Evolutionary conservation across 2,113 vertebrate species (phyloP).

Genomic region (Hypomesus transpacificus): DNA sequence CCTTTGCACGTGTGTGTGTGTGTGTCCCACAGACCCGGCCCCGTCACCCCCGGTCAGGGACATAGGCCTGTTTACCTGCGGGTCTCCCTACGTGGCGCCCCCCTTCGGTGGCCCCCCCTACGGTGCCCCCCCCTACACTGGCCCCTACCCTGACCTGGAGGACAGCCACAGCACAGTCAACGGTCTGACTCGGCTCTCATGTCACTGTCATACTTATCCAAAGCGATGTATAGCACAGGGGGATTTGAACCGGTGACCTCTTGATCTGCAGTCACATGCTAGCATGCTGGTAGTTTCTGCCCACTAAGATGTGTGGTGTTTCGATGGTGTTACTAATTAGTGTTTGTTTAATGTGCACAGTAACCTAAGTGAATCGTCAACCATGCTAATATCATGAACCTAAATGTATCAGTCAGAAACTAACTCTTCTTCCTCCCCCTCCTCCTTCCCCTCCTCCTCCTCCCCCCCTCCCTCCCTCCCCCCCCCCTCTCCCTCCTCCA

Average conservation of each 20-base stretch:
- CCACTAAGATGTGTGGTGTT: too few relatives aligned
- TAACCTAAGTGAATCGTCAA: not conserved
- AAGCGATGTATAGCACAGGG: too few relatives aligned
- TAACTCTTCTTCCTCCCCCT: not conserved
- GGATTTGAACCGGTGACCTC: too few relatives aligned
- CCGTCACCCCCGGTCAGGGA: constrained; percentile 89
- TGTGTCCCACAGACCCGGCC: constrained; percentile 74
- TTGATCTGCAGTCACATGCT: too few relatives aligned
- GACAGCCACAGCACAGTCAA: constrained; percentile 69
- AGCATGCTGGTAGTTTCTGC: too few relatives aligned
- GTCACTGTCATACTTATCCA: not conserved
- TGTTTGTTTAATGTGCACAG: too few relatives aligned
- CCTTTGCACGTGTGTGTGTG: constrained; percentile 10
- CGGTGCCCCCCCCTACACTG: not conserved
- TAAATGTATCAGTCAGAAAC: not conserved
- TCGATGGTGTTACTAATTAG: too few relatives aligned
- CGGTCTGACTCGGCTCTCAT: constrained; percentile 58
- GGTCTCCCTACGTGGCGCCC: constrained; percentile 48
- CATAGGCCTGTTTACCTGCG: constrained; percentile 76
- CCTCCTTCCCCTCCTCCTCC: not conserved
- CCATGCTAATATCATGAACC: not conserved
- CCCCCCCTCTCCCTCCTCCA: constrained; percentile 14
- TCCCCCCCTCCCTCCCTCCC: not conserved
- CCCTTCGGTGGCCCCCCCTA: too few relatives aligned
- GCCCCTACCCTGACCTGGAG: constrained; percentile 55